Evolutionary conservation across 1,140 invertebrate genomes (phyloP).

Genomic region (Mercenaria mercenaria): DNA sequence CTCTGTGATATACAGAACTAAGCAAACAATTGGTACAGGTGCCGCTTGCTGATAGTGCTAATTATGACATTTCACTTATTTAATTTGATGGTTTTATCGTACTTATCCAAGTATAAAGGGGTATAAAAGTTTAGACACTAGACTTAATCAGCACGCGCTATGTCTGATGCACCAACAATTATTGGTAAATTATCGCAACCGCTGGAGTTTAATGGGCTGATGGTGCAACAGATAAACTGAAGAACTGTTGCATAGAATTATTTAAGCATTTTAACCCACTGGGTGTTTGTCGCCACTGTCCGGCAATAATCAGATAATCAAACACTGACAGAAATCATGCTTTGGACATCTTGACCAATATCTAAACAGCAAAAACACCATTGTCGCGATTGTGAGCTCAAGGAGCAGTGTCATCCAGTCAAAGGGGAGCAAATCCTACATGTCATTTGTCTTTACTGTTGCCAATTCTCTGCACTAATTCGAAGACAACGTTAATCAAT

Average conservation of each 20-base stretch:
- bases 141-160: slow-evolving; percentile 30
- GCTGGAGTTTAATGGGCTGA: neutral
- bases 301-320: too few species aligned
- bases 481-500: too few species aligned
- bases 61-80: slow-evolving; percentile 27
- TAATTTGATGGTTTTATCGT: slow-evolving; percentile 17
- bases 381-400: too few species aligned
- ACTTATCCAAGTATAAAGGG: slow-evolving; percentile 32
- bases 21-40: slow-evolving; percentile 48
- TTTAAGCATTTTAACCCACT: neutral
- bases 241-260: neutral
- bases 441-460: neutral
- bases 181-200: slow-evolving; percentile 23
- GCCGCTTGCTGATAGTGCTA: neutral
- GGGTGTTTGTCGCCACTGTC: neutral
- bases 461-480: too few species aligned
- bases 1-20: neutral
- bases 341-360: too few species aligned
- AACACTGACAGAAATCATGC: too few species aligned
- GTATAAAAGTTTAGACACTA: slow-evolving; percentile 26
- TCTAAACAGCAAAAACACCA: too few species aligned
- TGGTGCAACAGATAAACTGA: slow-evolving; percentile 3
- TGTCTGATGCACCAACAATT: neutral
- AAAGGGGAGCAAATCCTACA: slow-evolving; percentile 27
- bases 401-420: neutral